Evolutionary conservation across 2,797 vertebrate genomes (phyloP).

Genomic region (Mycteria americana): DNA sequence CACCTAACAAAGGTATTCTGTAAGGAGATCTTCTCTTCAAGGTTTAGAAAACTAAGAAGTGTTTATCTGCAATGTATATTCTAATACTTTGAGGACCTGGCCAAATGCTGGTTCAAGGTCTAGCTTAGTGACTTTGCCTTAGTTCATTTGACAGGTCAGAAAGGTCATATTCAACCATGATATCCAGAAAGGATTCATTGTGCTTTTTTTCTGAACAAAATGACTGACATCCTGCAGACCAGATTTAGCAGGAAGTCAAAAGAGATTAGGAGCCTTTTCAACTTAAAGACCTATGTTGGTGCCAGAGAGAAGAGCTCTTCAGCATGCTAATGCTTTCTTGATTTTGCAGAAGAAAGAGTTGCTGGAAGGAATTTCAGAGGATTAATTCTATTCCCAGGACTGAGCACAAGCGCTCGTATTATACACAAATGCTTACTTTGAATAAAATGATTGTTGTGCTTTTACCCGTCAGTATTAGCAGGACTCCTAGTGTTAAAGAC

Average conservation of each 20-base stretch:
- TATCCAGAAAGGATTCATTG: neutral
- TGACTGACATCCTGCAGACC: neutral
- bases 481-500: neutral
- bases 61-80: neutral
- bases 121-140: neutral
- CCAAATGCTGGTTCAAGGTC: neutral
- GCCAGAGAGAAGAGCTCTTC: neutral
- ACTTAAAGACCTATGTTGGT: neutral
- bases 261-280: neutral
- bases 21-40: neutral
- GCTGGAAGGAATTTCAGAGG: neutral
- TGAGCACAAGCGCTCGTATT: neutral
- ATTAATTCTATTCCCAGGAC: neutral
- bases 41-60: neutral
- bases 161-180: neutral
- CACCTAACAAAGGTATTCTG: neutral
- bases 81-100: neutral
- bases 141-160: neutral
- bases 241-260: neutral
- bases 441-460: neutral
- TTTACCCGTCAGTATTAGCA: neutral
- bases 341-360: neutral
- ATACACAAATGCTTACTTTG: neutral
- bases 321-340: neutral
- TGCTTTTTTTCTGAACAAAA: neutral